Conservation (phyloP, 2,888 invertebrate genomes). For the Eurytoma californica region DNA sequence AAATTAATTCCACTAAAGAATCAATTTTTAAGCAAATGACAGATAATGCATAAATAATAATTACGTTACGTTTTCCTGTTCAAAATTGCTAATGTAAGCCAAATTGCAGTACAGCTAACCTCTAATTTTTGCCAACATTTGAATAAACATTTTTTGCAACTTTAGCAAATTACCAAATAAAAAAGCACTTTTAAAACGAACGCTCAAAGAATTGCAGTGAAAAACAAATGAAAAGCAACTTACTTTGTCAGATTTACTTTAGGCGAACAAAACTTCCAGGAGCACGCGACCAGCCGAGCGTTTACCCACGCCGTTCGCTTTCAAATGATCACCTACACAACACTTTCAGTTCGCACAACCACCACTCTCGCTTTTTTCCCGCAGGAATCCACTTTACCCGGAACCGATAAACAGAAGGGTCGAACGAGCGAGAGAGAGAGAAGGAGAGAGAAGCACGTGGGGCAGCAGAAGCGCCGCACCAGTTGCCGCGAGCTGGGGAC, state of each 20-base stretch:
- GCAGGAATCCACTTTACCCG: constrained; percentile 1
- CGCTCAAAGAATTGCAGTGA: no score
- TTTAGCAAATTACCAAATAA: no score
- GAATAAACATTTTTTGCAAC: neutral
- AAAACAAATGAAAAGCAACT: neutral
- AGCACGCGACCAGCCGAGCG: neutral
- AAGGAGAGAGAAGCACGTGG: neutral
- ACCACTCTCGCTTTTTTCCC: neutral
- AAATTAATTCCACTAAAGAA: no score
- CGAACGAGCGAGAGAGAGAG: no score
- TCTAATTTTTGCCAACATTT: neutral
- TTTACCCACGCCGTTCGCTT: constrained; percentile 15
- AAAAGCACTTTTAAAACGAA: no score
- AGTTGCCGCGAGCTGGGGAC: constrained; percentile 8
- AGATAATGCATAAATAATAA: no score
- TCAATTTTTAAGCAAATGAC: no score
- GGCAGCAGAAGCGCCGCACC: neutral
- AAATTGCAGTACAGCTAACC: neutral
- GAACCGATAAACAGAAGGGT: constrained; percentile 1
- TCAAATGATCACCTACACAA: neutral
- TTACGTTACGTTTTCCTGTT: no score
- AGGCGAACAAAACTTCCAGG: neutral
- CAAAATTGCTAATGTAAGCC: no score
- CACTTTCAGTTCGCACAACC: no score
- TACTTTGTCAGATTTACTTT: constrained; percentile 19